Evolutionary conservation across 2,888 invertebrate genomes (phyloP).

Genomic region (Sarcophaga rosellei): DNA sequence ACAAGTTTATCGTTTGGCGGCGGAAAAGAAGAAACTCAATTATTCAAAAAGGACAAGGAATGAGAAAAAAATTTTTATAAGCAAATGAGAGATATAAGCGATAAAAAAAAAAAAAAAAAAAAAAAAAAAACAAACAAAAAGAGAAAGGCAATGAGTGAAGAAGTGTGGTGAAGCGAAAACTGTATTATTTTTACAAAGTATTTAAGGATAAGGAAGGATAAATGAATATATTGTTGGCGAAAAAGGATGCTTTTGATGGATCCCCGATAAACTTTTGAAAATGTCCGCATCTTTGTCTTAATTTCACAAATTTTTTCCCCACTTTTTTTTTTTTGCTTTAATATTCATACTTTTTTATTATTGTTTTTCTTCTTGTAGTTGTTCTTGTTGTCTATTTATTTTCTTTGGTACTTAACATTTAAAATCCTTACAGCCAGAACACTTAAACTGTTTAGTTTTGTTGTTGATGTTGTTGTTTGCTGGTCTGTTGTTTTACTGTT

Average conservation of each 20-base stretch:
- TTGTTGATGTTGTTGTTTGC: conserved; percentile 12
- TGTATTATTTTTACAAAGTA: conserved; percentile 45
- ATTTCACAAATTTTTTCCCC: not conserved
- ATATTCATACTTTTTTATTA: not conserved
- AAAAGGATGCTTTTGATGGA: conserved; percentile 55
- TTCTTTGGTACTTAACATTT: conserved; percentile 54
- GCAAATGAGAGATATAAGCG: conserved; percentile 32
- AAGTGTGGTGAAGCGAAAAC: conserved; percentile 12
- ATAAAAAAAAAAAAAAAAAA: not conserved
- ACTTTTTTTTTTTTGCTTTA: not conserved
- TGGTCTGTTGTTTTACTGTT: not conserved
- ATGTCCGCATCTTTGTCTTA: conserved; percentile 18
- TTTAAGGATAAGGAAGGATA: conserved; percentile 36
- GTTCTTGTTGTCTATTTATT: conserved; percentile 35
- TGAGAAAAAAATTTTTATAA: conserved; percentile 47
- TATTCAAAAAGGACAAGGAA: conserved; percentile 40
- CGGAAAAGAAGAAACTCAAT: not conserved
- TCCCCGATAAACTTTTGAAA: conserved; percentile 59
- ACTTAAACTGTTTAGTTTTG: conserved; percentile 24
- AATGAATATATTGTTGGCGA: conserved; percentile 44
- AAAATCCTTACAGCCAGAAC: conserved; percentile 48
- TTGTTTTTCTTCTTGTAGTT: conserved; percentile 5
- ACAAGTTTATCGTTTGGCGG: conserved; percentile 18
- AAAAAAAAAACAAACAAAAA: not conserved
- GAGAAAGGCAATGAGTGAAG: conserved; percentile 27